Base-by-base conservation (phyloP, 2,888 invertebrate genomes). In the Dioctria rufipes region DNA sequence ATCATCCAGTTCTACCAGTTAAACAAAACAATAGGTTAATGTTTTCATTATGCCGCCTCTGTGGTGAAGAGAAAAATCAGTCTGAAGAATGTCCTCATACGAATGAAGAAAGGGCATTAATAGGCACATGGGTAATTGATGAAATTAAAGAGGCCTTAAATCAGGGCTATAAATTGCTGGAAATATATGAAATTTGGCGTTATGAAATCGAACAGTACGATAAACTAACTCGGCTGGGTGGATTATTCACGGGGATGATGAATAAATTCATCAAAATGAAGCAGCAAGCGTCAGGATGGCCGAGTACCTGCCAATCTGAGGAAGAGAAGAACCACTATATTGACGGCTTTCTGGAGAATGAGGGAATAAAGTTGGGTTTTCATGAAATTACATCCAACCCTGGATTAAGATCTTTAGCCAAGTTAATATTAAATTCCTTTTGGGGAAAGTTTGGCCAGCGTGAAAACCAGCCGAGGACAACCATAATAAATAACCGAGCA, bases 151-250 rank as follows among this genome's bases (percentile, higher is more conserved):
- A 84, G 71, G 86, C 87, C 25, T n/a, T 85, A 1, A 49, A 83
- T 25, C 82, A 84, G 69, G 86, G 85, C 0, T 87, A 86, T 63
- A 71, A 78, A 40, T 79, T 87, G 2, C 3, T 83, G 0, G 67
- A 84, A 54, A 82, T 86, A 5, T 83, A 83, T 49, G 86, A 86
- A 81, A 84, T 87, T 5, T 86, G 86, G 85, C 83, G 86, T 69
- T 87, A 86, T 80, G 42, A 83, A n/a, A 73, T 83, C 40, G 81
- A 80, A 0, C 83, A 83, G 71, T 84, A 85, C 63, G 42, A 84
- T 65, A 61, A 11, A 13, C 4, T 6, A 2, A 81, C 73, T 5
- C 69, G 77, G 42, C 46, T 61, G 0, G 83, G 82, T 1, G 85
- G 84, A 2, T 61, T 84, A 42, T 86, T 86, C 82, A 82, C 83